Percentiles rank a stretch among this genome's conserved stretches.
phyloP scores from a whole-genome alignment of 2,888 invertebrate genomes.

The Pyrochroa serraticornis region DNA sequence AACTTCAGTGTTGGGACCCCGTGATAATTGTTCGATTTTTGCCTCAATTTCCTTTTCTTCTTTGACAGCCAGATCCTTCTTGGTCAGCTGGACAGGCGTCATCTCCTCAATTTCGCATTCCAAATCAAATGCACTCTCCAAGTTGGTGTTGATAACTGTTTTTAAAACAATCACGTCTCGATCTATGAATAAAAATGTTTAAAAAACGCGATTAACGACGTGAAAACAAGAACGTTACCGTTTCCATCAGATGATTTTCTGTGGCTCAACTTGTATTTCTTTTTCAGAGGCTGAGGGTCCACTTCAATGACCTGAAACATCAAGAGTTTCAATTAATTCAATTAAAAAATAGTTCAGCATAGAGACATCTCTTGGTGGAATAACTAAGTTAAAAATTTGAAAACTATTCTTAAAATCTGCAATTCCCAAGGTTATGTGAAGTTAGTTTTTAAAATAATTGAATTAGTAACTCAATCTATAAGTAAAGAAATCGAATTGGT shows the following conservation, averaged over 20 bases:
- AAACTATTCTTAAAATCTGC: too few relatives aligned
- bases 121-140: slow-evolving; percentile 63
- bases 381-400: too few relatives aligned
- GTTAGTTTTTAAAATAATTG: too few relatives aligned
- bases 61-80: slow-evolving; percentile 67
- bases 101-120: slow-evolving; percentile 77
- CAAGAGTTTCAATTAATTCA: not conserved
- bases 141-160: slow-evolving; percentile 45
- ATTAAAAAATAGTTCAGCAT: too few relatives aligned
- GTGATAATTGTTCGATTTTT: slow-evolving; percentile 65
- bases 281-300: slow-evolving; percentile 50
- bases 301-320: slow-evolving; percentile 41
- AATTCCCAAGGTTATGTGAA: too few relatives aligned
- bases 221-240: slow-evolving; percentile 36
- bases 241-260: slow-evolving; percentile 53
- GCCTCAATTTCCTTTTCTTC: slow-evolving; percentile 71
- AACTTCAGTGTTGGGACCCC: slow-evolving; percentile 67
- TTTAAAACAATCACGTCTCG: slow-evolving; percentile 53
- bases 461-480: too few relatives aligned
- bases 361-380: too few relatives aligned
- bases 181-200: slow-evolving; percentile 37
- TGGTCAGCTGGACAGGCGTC: slow-evolving; percentile 68
- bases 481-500: too few relatives aligned
- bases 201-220: not conserved
- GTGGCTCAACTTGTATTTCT: slow-evolving; percentile 53